Evolutionary conservation across 2,797 vertebrate genomes (phyloP), one percentile per base, ranked within the genome.

Genomic region (Gallinago stenura): DNA sequence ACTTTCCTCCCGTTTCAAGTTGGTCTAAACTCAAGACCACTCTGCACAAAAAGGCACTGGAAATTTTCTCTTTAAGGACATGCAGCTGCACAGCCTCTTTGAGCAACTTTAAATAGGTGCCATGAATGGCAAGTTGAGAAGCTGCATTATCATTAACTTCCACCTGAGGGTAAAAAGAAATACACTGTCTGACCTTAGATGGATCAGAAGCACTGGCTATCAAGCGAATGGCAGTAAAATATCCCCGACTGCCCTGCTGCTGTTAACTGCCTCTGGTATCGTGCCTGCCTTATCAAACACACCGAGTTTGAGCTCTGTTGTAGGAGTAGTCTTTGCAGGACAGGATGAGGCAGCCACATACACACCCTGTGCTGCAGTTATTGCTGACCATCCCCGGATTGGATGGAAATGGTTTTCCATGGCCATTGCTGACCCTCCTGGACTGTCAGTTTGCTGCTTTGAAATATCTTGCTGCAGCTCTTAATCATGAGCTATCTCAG

Each of bases 101-200:
- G 17, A 83, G 37, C 50, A 81, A 33, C 71, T 77, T 71, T 54
- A 76, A 87, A 83, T 10, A 77, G 78, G 77, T 50, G 48, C 83
- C 0, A 6, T 43, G 86, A 80, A 79, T 60, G 53, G 78, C 77
- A 51, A 39, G 66, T 56, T 0, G 1, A 80, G 90, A 83, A 81
- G 71, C 75, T 87, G 57, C 65, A n/a, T 87, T 48, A 48, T 46
- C 75, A 51, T 93, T 76, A 68, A 43, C 69, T 87, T 75, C 45
- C 65, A 93, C 92, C 89, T 61, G 64, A 84, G 86, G 91, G 78
- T 75, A 77, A 81, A 65, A 83, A 37, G 10, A 60, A 96, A 79
- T 19, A 5, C 4, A 0, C 70, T 80, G 28, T 22, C 92, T 91
- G 82, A 88, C 89, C 85, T 93, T 14, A 17, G 56, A 50, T n/a